Conservation (phyloP, 2,797 vertebrate genomes). For the Chelidonichthys spinosus region DNA sequence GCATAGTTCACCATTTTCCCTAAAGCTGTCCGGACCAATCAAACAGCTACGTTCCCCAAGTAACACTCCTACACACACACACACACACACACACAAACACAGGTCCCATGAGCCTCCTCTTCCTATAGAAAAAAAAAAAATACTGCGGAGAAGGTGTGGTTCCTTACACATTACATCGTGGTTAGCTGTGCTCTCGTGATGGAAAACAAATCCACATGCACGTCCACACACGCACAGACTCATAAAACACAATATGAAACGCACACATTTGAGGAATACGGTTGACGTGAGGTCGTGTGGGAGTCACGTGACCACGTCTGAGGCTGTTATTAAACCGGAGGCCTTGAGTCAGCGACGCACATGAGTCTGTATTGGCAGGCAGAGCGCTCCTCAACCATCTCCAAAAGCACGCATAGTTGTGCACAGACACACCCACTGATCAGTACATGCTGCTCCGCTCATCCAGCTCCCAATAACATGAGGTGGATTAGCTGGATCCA, state of each 20-base stretch:
- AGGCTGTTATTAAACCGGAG: conserved; percentile 50
- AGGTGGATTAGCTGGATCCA: conserved; percentile 71
- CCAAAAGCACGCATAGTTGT: conserved; percentile 47
- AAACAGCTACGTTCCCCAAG: conserved; percentile 2
- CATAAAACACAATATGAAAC: conserved; percentile 23
- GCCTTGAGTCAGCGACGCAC: conserved; percentile 51
- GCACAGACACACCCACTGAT: conserved; percentile 42
- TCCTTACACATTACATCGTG: no score
- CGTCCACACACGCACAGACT: conserved; percentile 8
- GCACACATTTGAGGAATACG: conserved; percentile 10
- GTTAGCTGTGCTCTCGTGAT: conserved; percentile 6
- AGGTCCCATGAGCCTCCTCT: conserved; percentile 18
- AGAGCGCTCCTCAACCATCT: conserved; percentile 52
- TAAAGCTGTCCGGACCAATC: conserved; percentile 29
- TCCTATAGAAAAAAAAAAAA: conserved; percentile 5
- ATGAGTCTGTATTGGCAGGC: conserved; percentile 47
- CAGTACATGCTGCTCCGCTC: conserved; percentile 39
- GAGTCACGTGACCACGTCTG: conserved; percentile 31
- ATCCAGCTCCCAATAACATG: conserved; percentile 61
- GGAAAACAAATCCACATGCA: conserved; percentile 22
- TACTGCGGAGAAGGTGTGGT: conserved; percentile 15
- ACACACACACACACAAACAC: conserved; percentile 1
- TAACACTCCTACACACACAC: not conserved
- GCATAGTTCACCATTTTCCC: conserved; percentile 29
- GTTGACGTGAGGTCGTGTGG: conserved; percentile 45